A percentile compares a stretch with the other conserved stretches of the same genome.
Evolutionary conservation across 2,888 invertebrate species (phyloP).

Genomic region (Cepaea hortensis): DNA sequence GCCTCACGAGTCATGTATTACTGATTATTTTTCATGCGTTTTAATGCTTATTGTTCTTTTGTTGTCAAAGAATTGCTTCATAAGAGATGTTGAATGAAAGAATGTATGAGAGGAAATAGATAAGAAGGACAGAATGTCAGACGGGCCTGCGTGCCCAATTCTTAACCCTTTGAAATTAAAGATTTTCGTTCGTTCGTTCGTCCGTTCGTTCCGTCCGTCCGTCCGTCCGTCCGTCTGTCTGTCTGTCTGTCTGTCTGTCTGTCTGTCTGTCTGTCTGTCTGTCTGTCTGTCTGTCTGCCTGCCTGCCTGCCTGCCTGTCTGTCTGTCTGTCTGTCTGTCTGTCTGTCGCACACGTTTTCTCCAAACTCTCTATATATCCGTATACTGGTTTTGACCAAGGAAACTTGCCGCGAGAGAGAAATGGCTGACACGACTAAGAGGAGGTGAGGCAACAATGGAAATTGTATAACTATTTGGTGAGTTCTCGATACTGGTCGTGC

Average conservation of each 20-base stretch:
- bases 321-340: not conserved
- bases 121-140: too few species aligned
- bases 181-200: too few species aligned
- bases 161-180: too few species aligned
- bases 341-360: not conserved
- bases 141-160: too few species aligned
- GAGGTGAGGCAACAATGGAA: constrained; percentile 12
- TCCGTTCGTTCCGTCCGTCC: too few species aligned
- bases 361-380: not conserved
- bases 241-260: not conserved
- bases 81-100: too few species aligned
- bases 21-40: too few species aligned
- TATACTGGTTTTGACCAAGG: not conserved
- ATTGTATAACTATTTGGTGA: constrained; percentile 33
- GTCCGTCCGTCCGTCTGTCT: too few species aligned
- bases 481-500: constrained; percentile 10
- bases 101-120: too few species aligned
- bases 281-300: not conserved
- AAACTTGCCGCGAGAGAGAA: not conserved
- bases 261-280: not conserved
- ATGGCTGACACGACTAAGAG: not conserved
- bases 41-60: too few species aligned
- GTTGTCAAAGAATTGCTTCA: too few species aligned
- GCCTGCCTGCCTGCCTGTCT: not conserved
- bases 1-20: too few species aligned